Evolutionary conservation across 2,797 vertebrate species (phyloP), one percentile per base, ranked within the genome.

Genomic region (Simalia tracyae): DNA sequence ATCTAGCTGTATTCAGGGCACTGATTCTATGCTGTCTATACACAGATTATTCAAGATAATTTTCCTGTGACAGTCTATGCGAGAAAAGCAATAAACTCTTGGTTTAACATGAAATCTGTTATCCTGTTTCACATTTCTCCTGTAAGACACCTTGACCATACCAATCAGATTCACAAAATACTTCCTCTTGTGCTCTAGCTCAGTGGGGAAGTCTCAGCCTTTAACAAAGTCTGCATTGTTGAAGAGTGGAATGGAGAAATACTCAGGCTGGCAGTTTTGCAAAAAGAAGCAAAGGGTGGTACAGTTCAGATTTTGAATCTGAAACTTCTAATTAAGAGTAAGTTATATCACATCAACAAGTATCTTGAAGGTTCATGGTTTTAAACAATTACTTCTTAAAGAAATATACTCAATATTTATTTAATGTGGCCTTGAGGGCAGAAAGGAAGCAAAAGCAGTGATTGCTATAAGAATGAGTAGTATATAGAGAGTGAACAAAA

Each of bases 141-240:
- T 15, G 91, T 84, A 93, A 90, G 17, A 93, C 93, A 92, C 89
- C 88, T 68, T 92, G 50, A 86, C 50, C 92, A 94, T 3, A 26
- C 85, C 17, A 92, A 90, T 59, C n/a, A 46, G 93, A 89, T 9
- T 54, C 94, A 93, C 89, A 60, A 59, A 86, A 93, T 72, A 54
- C 89, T 72, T 36, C 92, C 87, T 87, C 2, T 91, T 93, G 22
- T 90, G 54, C 17, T 88, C 68, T 88, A 86, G 63, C 14, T 28
- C 90, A 56, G 12, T 60, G 81, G 22, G 56, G 81, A 85, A 86
- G 26, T 42, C 81, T 90, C 92, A 64, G 22, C 31, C 50, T 94
- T 50, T 26, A 95, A 72, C 95, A 95, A 90, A 93, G 9, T 60
- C 50, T 86, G 36, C n/a, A 90, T 93, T 93, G 66, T 26, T 92